Evolutionary conservation across 2,888 invertebrate species (phyloP), one percentile per base, ranked within the genome.

Genomic region (Trissolcus japonicus): DNA sequence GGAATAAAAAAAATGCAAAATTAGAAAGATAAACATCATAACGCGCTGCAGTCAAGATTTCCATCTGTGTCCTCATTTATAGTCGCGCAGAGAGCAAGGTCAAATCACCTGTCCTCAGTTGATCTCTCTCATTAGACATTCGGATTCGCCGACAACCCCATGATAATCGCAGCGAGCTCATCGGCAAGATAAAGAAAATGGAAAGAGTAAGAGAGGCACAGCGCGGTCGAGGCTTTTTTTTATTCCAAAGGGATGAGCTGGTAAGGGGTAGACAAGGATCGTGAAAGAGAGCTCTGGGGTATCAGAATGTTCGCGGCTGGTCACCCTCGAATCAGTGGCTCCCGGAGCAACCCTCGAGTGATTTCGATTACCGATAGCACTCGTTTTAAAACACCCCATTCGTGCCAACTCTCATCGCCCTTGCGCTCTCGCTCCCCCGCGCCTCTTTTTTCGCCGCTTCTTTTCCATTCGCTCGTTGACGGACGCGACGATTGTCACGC

Each of bases 311-410:
- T 84, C 82, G 83, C 84, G 83, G 83, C 81, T 82, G 84, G 83
- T 83, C 84, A 85, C 84, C 85, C 85, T 83, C 72, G 81, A 83
- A 83, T 83, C 82, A 79, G 78, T 75, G 73, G 68, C 72, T 76
- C 79, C 60, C 68, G 68, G 75, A 74, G 78, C 75, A 75, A 77
- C 86, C 85, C 85, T 83, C 80, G 82, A 84, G 84, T 85, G 87
- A 86, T 87, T 86, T 87, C 87, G 87, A 87, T 87, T 86, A 87
- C 86, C 87, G 87, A 87, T 86, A 87, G 84, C 84, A 85, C 86
- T 86, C 86, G 86, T 86, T 86, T 86, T 86, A 86, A 86, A 86
- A 86, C 84, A 86, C 83, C 86, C 85, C 60, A 80, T 79, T 80
- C 80, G 76, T 69, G 62, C 65, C 65, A 74, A 76, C 76, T 76